Evolutionary conservation across 2,888 invertebrate species (phyloP).

Genomic region (Leuctra nigra): DNA sequence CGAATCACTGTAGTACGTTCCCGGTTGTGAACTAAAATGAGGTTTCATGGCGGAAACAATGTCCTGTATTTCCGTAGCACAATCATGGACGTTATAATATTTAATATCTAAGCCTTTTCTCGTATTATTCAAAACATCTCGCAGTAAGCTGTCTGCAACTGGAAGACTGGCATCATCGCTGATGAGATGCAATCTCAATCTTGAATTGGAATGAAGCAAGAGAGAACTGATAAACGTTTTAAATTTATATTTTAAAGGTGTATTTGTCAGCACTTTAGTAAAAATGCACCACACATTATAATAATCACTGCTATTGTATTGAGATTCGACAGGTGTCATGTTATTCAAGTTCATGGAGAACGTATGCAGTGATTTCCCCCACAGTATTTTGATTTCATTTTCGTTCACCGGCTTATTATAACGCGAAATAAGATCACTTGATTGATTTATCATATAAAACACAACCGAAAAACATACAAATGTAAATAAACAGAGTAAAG

Average conservation of each 20-base stretch:
- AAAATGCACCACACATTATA: constrained; percentile 53
- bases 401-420: constrained; percentile 22
- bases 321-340: background rate
- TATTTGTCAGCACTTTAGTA: constrained; percentile 48
- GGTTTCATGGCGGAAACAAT: constrained; percentile 61
- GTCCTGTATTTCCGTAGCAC: constrained; percentile 52
- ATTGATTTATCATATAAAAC: constrained; percentile 36
- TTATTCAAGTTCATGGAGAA: constrained; percentile 11
- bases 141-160: constrained; percentile 47
- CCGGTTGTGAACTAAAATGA: constrained; percentile 62
- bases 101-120: constrained; percentile 16
- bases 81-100: constrained; percentile 55
- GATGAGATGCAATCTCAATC: constrained; percentile 53
- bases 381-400: background rate
- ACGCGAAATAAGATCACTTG: constrained; percentile 31
- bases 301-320: constrained; percentile 25
- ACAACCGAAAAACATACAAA: constrained; percentile 33
- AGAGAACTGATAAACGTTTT: constrained; percentile 46
- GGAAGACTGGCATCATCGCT: constrained; percentile 51
- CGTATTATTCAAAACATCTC: constrained; percentile 36
- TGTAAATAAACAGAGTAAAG: constrained; percentile 34
- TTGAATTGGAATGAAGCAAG: constrained; percentile 43
- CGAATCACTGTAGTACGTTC: constrained; percentile 70
- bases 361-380: background rate
- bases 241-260: constrained; percentile 47